Conservation (phyloP, 2,888 invertebrate genomes). For the Phorcus lineatus region DNA sequence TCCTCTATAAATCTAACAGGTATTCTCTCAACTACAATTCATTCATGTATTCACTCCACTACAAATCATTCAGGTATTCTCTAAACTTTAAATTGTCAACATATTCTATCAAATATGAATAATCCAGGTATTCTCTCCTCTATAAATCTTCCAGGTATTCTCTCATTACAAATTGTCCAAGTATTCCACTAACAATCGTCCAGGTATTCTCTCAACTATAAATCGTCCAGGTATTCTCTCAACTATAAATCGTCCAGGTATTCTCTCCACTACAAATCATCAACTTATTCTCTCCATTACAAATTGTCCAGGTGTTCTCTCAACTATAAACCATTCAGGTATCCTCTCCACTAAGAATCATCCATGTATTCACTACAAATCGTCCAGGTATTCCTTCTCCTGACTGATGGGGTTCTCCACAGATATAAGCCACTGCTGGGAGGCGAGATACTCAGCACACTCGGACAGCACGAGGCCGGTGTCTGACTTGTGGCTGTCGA, state of each 20-base stretch:
- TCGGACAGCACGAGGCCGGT: conserved; percentile 66
- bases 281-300: not conserved
- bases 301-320: not conserved
- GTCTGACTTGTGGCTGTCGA: conserved; percentile 70
- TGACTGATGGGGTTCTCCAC: conserved; percentile 29
- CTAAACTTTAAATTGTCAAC: too few relatives aligned
- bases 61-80: too few relatives aligned
- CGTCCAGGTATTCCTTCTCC: conserved; percentile 35
- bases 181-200: too few relatives aligned
- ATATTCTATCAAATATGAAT: not conserved
- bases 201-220: not conserved
- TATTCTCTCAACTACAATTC: too few relatives aligned
- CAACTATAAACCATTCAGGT: not conserved
- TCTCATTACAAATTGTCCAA: too few relatives aligned
- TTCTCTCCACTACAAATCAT: not conserved
- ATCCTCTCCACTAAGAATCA: not conserved
- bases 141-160: too few relatives aligned
- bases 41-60: too few relatives aligned
- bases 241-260: too few relatives aligned
- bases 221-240: too few relatives aligned
- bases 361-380: not conserved
- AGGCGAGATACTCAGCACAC: conserved; percentile 54
- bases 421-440: conserved; percentile 62
- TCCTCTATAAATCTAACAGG: too few relatives aligned
- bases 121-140: not conserved